A percentile compares a stretch with the other conserved stretches of the same genome.
Evolutionary conservation across 2,797 vertebrate species (phyloP).

Genomic region (Onychomys torridus): DNA sequence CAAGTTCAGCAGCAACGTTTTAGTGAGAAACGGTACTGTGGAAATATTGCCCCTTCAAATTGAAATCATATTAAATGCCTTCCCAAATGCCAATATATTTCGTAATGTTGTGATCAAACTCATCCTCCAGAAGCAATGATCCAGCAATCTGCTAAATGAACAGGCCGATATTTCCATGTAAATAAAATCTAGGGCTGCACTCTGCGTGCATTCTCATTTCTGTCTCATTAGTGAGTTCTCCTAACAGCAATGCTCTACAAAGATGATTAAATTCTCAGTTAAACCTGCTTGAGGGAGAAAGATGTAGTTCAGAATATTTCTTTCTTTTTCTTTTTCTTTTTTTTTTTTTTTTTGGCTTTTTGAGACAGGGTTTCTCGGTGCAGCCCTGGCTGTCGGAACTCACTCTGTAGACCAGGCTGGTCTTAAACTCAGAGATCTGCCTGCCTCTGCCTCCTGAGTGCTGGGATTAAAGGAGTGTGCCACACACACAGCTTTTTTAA

Average conservation of each 20-base stretch:
- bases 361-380: neutral
- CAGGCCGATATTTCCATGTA: constrained; percentile 53
- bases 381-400: neutral
- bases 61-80: constrained; percentile 78
- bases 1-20: constrained; percentile 65
- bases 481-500: too few species aligned
- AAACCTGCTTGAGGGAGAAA: constrained; percentile 30
- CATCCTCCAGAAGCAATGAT: constrained; percentile 68
- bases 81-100: constrained; percentile 70
- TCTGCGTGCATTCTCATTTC: constrained; percentile 39
- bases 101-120: constrained; percentile 68
- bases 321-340: neutral
- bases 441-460: neutral
- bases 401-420: too few species aligned
- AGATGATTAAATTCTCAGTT: constrained; percentile 47
- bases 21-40: constrained; percentile 43
- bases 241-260: constrained; percentile 25
- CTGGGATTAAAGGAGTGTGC: neutral
- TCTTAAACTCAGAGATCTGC: neutral
- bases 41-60: constrained; percentile 68
- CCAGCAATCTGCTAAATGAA: constrained; percentile 71
- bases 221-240: constrained; percentile 57
- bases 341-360: neutral
- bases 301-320: constrained; percentile 40
- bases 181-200: constrained; percentile 66